Conservation (phyloP, 2,797 vertebrate species). For the Arctocebus calabarensis region DNA sequence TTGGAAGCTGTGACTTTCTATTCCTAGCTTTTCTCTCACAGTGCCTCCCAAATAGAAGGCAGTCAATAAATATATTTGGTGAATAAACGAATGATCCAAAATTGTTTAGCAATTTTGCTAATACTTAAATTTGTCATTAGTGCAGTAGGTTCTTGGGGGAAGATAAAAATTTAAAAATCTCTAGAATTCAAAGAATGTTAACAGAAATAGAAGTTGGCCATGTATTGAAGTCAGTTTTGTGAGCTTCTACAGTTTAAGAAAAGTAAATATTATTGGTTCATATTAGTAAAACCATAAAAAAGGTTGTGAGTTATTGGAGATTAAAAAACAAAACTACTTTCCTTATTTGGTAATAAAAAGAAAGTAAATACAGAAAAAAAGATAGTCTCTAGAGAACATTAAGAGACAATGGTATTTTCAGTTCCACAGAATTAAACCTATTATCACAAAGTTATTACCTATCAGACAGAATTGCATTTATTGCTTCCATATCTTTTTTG, state of each 20-base stretch:
- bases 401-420: background rate
- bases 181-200: conserved; percentile 90
- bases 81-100: conserved; percentile 39
- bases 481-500: conserved; percentile 92
- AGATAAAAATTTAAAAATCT: conserved; percentile 87
- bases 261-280: conserved; percentile 90
- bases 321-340: no score
- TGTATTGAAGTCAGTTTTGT: conserved; percentile 86
- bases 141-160: conserved; percentile 88
- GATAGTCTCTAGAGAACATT: background rate
- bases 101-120: background rate
- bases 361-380: conserved; percentile 69
- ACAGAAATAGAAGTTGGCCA: conserved; percentile 81
- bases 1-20: conserved; percentile 38
- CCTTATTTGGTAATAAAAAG: no score
- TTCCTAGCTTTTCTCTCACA: conserved; percentile 30
- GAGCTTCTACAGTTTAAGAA: conserved; percentile 78
- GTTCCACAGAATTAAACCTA: conserved; percentile 86
- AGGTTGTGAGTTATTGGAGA: background rate
- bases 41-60: background rate
- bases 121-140: conserved; percentile 88
- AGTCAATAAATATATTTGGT: conserved; percentile 37
- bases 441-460: conserved; percentile 89
- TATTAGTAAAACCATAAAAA: conserved; percentile 83
- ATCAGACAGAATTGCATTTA: conserved; percentile 89